Base-by-base conservation (phyloP, 2,113 vertebrate species). In the Damaliscus lunatus region DNA sequence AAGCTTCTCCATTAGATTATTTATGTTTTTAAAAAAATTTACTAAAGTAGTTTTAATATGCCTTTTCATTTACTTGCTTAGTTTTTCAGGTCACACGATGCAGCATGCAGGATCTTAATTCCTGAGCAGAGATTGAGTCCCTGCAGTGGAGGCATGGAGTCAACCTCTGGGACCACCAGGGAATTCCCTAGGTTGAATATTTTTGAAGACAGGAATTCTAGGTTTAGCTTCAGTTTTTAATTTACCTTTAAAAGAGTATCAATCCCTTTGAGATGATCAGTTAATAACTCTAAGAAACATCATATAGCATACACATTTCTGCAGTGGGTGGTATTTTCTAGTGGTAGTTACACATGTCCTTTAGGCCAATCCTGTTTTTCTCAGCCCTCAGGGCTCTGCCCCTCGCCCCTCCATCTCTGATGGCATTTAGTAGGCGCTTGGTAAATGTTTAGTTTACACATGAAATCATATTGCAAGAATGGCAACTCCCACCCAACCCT, bases 141-240 rank as follows among this genome's bases (percentile, higher is more conserved):
- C 71, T 77, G 23, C 11, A 2, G 23, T 43, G 40, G 36, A 43
- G 3, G 23, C 36, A 77, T 14, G 23, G 40, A 25, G 23, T 43
- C 40, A 77, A 77, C 71, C 71, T 14, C 71, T 43, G 23, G 71
- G 71, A 43, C 40, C 71, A 77, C 11, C 11, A 14, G 3, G 23
- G 71, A 77, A 77, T 27, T 27, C 6, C 23, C 12, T 43, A 71
- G 31, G 53, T 3, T 23, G 21, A 3, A 3, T 33, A 46, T 53
- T 83, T 95, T 64, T 48, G 60, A 96, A 83, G 29, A 21, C n/a
- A 21, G 25, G 14, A 15, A 25, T 43, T 96, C 55, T 88, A n/a
- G 21, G 31, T 29, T 93, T 81, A 85, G 40, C 5, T 12, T 74
- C 21, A 23, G 33, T 50, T 81, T 95, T 80, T 40, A 57, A 60